Conservation (phyloP, 2,113 vertebrate genomes). For the Macroglossus sobrinus region DNA sequence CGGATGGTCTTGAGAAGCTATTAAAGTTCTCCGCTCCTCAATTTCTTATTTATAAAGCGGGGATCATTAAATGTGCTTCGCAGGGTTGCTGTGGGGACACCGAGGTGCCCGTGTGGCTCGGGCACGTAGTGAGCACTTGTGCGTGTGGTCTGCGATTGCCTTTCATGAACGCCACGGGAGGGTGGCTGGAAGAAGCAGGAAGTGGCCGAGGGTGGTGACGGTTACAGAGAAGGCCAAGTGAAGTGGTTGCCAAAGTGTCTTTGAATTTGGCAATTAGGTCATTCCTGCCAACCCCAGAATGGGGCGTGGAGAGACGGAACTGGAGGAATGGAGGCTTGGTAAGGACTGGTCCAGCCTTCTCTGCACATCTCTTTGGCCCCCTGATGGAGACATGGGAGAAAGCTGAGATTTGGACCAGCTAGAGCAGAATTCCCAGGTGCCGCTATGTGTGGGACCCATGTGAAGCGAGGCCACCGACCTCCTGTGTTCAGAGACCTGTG, state of each 20-base stretch:
- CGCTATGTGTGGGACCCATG: accelerated
- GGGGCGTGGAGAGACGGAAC: not conserved
- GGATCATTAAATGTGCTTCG: accelerated
- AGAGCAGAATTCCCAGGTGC: not conserved
- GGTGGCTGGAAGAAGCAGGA: not conserved
- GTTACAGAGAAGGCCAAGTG: not conserved
- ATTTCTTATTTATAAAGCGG: not conserved
- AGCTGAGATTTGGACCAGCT: not conserved
- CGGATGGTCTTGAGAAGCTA: too few species aligned
- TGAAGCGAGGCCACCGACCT: not conserved
- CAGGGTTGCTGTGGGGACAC: not conserved
- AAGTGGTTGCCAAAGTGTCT: accelerated
- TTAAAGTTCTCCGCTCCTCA: too few species aligned
- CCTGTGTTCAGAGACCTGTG: not conserved
- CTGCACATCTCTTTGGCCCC: not conserved
- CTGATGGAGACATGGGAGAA: not conserved
- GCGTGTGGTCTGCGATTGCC: accelerated
- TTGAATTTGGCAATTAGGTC: not conserved
- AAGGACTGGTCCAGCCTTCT: not conserved
- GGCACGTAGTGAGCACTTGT: accelerated
- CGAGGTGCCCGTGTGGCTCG: accelerated
- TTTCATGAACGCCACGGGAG: not conserved
- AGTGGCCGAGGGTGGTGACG: not conserved
- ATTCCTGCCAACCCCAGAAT: too few species aligned
- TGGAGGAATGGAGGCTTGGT: not conserved